Evolutionary conservation across 2,797 vertebrate genomes (phyloP).

Genomic region (Sebastes kiyomatsui): DNA sequence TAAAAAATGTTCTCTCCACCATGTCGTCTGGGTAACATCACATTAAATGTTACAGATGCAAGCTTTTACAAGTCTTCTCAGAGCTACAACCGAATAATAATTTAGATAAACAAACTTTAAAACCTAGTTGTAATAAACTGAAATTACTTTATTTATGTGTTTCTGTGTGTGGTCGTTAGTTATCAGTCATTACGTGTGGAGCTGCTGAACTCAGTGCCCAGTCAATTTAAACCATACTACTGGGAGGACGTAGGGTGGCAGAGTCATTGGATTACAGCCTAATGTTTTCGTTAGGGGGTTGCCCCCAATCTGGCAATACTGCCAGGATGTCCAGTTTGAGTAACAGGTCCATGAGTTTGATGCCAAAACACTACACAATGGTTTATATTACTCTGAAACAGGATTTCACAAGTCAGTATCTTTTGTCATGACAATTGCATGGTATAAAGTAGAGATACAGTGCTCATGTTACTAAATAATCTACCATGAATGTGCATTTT

Average conservation of each 20-base stretch:
- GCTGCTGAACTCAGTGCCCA: not conserved
- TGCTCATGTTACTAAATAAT: not conserved
- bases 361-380: not conserved
- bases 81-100: not conserved
- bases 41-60: not conserved
- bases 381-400: not conserved
- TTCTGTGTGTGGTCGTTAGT: not conserved
- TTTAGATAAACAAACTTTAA: not conserved
- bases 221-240: not conserved
- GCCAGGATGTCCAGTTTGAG: not conserved
- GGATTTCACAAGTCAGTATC: not conserved
- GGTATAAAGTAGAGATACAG: not conserved
- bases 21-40: not conserved
- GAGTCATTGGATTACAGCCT: not conserved
- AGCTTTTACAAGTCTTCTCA: not conserved
- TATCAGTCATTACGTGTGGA: not conserved
- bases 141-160: not conserved
- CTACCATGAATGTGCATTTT: not conserved
- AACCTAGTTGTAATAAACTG: not conserved
- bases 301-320: not conserved
- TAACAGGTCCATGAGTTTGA: not conserved
- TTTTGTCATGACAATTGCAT: not conserved
- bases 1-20: not conserved
- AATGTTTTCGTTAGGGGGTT: not conserved
- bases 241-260: not conserved